These are phyloP conservation scores for Hystrix cristata DNA, from an alignment of 2,113 vertebrate species.

Conservation along the genomic window DNA sequence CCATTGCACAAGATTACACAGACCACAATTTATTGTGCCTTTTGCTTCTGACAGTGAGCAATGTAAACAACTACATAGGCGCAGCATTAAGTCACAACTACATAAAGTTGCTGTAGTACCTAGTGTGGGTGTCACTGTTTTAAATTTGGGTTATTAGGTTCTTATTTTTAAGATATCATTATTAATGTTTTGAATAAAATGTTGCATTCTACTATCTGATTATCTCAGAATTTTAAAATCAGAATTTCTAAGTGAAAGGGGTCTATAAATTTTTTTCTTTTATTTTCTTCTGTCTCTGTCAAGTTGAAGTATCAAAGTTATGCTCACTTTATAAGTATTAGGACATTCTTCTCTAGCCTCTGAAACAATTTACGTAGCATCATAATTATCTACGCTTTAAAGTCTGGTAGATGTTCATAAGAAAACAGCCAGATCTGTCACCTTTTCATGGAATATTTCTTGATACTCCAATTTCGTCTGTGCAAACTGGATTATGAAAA, in stretches of 20 bases:
- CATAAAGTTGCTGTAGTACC: no score
- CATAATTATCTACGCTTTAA: neutral
- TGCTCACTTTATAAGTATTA: neutral
- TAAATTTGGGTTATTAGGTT: no score
- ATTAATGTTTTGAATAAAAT: neutral
- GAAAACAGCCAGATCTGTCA: neutral
- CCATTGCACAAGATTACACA: no score
- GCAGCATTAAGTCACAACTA: no score
- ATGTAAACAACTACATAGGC: no score
- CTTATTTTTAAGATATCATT: no score
- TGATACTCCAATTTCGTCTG: neutral
- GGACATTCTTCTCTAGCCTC: neutral
- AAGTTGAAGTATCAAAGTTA: neutral
- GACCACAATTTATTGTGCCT: no score
- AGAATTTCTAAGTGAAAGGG: conserved; percentile 19
- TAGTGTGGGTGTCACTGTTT: no score
- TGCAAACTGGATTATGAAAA: neutral
- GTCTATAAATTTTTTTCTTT: neutral
- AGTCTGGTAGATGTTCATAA: neutral
- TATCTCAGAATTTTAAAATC: conserved; percentile 4
- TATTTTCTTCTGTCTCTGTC: neutral
- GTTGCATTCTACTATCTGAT: neutral
- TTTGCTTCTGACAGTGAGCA: no score
- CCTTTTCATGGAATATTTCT: neutral
- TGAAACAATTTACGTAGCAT: neutral